These are phyloP conservation scores for Kryphioiulus occultus DNA, from an alignment of 2,888 invertebrate species.

Conservation along the genomic window DNA sequence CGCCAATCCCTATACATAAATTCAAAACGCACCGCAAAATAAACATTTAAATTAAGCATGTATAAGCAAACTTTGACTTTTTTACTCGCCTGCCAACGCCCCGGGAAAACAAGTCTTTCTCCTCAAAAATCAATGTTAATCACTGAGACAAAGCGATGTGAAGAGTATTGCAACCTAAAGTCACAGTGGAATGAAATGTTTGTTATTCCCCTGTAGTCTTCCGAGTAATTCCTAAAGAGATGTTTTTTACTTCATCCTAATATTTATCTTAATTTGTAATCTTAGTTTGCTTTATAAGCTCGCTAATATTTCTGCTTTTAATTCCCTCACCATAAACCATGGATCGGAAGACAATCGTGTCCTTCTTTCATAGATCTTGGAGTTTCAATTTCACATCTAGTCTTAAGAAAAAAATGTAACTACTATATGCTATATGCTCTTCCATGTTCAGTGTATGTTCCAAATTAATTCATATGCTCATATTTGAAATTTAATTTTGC, in stretches of 20 bases:
- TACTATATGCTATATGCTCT: too few relatives aligned
- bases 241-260: not conserved
- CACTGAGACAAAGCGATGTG: not conserved
- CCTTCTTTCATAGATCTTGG: not conserved
- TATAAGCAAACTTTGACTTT: not conserved
- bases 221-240: not conserved
- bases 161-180: not conserved
- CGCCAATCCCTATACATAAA: not conserved
- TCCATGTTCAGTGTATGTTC: too few relatives aligned
- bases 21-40: not conserved
- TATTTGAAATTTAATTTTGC: too few relatives aligned
- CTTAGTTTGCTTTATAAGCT: not conserved
- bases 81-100: not conserved
- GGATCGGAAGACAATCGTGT: not conserved
- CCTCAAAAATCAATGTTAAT: conserved; percentile 10
- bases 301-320: not conserved
- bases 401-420: too few relatives aligned
- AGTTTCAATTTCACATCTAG: too few relatives aligned
- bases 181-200: not conserved
- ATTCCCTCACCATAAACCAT: not conserved
- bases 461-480: too few relatives aligned
- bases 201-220: not conserved
- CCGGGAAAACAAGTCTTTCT: not conserved
- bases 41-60: not conserved
- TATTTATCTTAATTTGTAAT: conserved; percentile 6